A percentile compares a stretch with the other conserved stretches of the same genome.
Conservation (phyloP, 1,140 invertebrate genomes). For the Pomacea maculata region DNA sequence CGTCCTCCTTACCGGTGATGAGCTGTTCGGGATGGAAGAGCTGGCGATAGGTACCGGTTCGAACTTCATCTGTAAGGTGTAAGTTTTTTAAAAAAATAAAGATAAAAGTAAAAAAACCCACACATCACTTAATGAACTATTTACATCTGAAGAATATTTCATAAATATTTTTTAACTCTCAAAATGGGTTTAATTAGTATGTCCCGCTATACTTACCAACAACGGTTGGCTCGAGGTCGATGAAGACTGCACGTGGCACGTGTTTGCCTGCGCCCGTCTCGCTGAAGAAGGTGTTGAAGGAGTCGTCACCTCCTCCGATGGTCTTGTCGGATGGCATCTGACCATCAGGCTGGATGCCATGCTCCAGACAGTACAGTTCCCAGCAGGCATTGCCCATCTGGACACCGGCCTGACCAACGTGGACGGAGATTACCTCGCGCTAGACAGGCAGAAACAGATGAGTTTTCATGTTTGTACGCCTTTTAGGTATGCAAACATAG, state of each 20-base stretch:
- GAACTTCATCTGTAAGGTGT: conserved; percentile 4
- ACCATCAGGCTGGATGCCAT: conserved; percentile 88
- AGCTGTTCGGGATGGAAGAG: conserved; percentile 43
- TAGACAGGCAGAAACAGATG: conserved; percentile 14
- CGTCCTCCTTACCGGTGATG: conserved; percentile 77
- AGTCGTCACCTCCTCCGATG: conserved; percentile 76
- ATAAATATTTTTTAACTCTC: no score
- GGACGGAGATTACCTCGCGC: conserved; percentile 84
- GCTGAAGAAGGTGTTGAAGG: conserved; percentile 89
- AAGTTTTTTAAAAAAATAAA: neutral
- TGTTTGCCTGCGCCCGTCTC: conserved; percentile 81
- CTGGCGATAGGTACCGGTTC: conserved; percentile 1
- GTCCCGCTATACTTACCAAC: conserved; percentile 65
- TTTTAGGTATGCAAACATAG: no score
- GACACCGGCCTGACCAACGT: conserved; percentile 87
- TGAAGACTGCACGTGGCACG: conserved; percentile 82
- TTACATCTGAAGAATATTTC: no score
- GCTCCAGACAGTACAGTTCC: conserved; percentile 88
- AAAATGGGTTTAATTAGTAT: no score
- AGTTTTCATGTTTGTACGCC: neutral
- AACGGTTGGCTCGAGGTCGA: conserved; percentile 84
- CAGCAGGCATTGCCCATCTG: conserved; percentile 56
- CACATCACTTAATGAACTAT: no score
- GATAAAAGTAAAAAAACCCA: neutral
- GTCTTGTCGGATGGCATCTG: conserved; percentile 63